Conservation (phyloP, 2,797 vertebrate species). For the Microhierax caerulescens region DNA sequence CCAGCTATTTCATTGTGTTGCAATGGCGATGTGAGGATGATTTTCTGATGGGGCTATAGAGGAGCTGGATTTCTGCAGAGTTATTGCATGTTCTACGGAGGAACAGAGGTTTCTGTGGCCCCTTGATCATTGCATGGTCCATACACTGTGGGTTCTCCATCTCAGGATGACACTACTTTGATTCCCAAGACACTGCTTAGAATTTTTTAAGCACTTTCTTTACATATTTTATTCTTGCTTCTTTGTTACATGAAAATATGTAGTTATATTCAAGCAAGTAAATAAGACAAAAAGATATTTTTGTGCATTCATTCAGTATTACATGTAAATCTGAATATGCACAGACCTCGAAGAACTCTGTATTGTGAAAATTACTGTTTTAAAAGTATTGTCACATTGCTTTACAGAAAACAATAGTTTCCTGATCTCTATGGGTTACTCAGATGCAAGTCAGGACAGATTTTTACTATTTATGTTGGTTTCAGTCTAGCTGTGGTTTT, state of each 20-base stretch:
- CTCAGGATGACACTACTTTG: background rate
- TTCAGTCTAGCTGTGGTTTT: background rate
- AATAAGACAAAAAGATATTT: background rate
- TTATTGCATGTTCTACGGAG: background rate
- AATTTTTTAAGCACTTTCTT: background rate
- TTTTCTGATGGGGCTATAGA: background rate
- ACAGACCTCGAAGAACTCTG: background rate
- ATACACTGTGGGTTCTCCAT: background rate
- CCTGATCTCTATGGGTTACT: background rate
- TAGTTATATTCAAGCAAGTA: background rate
- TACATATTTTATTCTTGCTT: background rate
- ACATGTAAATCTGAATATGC: background rate
- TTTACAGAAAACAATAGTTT: background rate
- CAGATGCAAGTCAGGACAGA: background rate
- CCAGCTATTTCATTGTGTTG: background rate
- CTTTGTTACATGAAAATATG: background rate
- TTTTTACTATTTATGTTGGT: background rate
- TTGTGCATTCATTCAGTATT: background rate
- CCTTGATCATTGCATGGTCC: background rate
- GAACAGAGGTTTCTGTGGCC: background rate
- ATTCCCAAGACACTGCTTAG: background rate
- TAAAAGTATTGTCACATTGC: background rate
- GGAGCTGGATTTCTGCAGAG: background rate
- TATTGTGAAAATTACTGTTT: background rate
- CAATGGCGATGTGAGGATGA: background rate